Conservation (phyloP, 2,113 vertebrate species). For the Upupa epops region DNA sequence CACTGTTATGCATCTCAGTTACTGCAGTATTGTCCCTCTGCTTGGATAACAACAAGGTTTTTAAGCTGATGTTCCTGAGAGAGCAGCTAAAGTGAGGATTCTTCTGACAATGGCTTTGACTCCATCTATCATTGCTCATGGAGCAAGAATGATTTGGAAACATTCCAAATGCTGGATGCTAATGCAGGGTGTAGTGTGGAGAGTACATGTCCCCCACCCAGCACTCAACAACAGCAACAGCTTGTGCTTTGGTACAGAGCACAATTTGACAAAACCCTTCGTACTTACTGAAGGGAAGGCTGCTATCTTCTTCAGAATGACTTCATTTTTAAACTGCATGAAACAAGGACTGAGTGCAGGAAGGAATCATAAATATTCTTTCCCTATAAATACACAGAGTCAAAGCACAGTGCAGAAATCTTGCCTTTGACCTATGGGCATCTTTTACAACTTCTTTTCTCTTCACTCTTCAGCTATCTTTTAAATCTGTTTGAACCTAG, state of each 20-base stretch:
- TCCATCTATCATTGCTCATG: background rate
- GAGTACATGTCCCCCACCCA: background rate
- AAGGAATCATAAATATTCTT: background rate
- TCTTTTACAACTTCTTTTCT: background rate
- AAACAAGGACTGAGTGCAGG: background rate
- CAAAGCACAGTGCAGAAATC: background rate
- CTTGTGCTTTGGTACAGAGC: background rate
- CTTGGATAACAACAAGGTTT: background rate
- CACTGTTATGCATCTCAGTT: background rate
- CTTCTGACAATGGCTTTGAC: background rate
- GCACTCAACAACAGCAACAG: background rate
- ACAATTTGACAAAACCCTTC: background rate
- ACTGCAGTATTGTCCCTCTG: background rate
- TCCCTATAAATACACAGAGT: background rate
- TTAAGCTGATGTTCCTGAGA: background rate
- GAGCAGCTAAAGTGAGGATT: background rate
- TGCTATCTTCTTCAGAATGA: background rate
- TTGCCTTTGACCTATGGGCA: background rate
- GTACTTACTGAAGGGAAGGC: background rate
- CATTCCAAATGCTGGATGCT: background rate
- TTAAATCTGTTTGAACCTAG: background rate
- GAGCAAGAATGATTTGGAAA: background rate
- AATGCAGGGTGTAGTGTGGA: background rate
- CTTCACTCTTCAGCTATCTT: background rate
- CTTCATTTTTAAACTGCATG: background rate